Evolutionary conservation across 2,888 invertebrate genomes (phyloP).

Genomic region (Eilema depressum): DNA sequence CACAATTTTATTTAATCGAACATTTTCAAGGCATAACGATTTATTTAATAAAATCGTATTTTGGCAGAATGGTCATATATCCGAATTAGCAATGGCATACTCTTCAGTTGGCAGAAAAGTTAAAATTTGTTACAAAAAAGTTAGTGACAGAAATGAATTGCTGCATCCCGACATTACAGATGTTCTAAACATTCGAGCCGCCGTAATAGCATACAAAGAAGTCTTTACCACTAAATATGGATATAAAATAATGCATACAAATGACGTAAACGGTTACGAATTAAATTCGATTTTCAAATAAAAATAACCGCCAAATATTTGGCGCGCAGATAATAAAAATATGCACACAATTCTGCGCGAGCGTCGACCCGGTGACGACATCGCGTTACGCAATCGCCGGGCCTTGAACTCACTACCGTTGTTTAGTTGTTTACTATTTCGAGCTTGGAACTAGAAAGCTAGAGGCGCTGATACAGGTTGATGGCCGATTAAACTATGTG

Average conservation of each 20-base stretch:
- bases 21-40: too few species aligned
- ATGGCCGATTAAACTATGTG: constrained; percentile 23
- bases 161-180: too few species aligned
- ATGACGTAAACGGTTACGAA: constrained; percentile 7
- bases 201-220: too few species aligned
- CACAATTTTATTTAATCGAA: too few species aligned
- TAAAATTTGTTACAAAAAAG: too few species aligned
- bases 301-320: constrained; percentile 21
- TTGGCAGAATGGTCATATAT: too few species aligned
- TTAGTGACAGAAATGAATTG: too few species aligned
- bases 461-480: constrained; percentile 23
- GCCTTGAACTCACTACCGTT: constrained; percentile 51
- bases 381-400: constrained; percentile 45
- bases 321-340: constrained; percentile 37
- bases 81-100: too few species aligned
- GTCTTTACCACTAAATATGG: too few species aligned
- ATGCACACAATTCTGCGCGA: constrained; percentile 46
- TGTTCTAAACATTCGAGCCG: too few species aligned
- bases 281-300: constrained; percentile 18
- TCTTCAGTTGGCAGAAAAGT: too few species aligned
- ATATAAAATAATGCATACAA: constrained; percentile 1
- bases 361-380: constrained; percentile 51
- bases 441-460: constrained; percentile 29
- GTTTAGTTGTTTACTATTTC: constrained; percentile 28
- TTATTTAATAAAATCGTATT: too few species aligned